Base-by-base conservation (phyloP, 2,113 vertebrate genomes). In the Hemichromis elongatus region DNA sequence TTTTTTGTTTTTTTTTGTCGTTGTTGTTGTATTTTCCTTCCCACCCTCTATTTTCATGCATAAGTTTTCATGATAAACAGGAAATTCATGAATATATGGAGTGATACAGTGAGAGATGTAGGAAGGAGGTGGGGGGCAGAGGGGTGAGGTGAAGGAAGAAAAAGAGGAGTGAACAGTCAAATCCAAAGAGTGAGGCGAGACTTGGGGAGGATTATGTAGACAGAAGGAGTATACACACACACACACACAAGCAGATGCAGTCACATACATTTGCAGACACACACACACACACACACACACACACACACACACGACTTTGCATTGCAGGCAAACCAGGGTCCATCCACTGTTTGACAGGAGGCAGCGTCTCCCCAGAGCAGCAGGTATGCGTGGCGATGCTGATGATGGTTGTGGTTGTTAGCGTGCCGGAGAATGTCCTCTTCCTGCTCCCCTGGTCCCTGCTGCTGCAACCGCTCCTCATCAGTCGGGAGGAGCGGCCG, bases 21-120 rank as follows among this genome's bases (percentile, higher is more conserved):
- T 90, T 91, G 56, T 92, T 87, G 59, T 94, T 93, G 84, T 91
- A 92, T 89, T 82, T 83, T 37, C 53, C 33, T 83, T 83, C 86
- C 89, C 90, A 86, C 89, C 89, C 93, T 92, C 89, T 83, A 92
- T 95, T 95, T 95, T 87, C 91, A 94, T 96, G 95, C 95, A 96
- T 95, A 96, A 90, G 94, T 95, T 96, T 95, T 95, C 94, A 92
- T 92, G 93, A 95, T 95, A 96, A 96, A 95, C 94, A 96, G 90
- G 91, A 92, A 95, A 94, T 95, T 96, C 95, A 96, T 96, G 95
- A 96, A 96, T 96, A 96, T 95, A 95, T 96, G 95, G 94, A 95
- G 95, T 86, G 90, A 91, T 92, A 90, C 87, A 91, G 91, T 89
- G 89, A 92, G 90, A 88, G 86, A 92, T 66, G 82, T 83, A 91